Conservation (phyloP, 2,888 invertebrate species). For the Phlogophora meticulosa region DNA sequence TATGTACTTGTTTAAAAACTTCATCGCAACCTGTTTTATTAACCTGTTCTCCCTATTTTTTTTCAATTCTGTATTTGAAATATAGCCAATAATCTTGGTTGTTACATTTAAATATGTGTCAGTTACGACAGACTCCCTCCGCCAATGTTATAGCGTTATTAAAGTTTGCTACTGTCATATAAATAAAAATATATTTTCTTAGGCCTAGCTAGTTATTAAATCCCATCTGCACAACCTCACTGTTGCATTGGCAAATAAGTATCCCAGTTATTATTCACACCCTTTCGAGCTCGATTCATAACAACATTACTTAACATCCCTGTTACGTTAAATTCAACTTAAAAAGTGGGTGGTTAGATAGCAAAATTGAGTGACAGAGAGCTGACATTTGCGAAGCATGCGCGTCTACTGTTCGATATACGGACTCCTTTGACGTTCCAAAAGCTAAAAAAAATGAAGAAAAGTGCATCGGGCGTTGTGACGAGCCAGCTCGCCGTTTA, state of each 20-base stretch:
- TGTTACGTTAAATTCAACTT: conserved; percentile 52
- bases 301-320: conserved; percentile 44
- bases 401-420: conserved; percentile 58
- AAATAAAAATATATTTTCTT: conserved; percentile 59
- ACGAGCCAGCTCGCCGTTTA: conserved; percentile 82
- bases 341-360: conserved; percentile 26
- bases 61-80: conserved; percentile 41
- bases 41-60: conserved; percentile 22
- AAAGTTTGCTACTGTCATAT: conserved; percentile 60
- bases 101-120: conserved; percentile 78
- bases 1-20: conserved; percentile 12
- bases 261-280: conserved; percentile 81
- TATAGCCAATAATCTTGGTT: conserved; percentile 66
- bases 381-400: conserved; percentile 53
- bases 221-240: conserved; percentile 75
- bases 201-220: conserved; percentile 76
- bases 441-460: conserved; percentile 73
- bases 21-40: conserved; percentile 15
- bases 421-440: conserved; percentile 77
- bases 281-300: conserved; percentile 41
- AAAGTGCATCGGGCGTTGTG: conserved; percentile 73
- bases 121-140: conserved; percentile 70
- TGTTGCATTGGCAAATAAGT: conserved; percentile 79
- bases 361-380: conserved; percentile 40
- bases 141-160: conserved; percentile 71